These are phyloP conservation scores for Stratiomys singularior DNA, from an alignment of 2,888 invertebrate genomes.

Conservation along the genomic window DNA sequence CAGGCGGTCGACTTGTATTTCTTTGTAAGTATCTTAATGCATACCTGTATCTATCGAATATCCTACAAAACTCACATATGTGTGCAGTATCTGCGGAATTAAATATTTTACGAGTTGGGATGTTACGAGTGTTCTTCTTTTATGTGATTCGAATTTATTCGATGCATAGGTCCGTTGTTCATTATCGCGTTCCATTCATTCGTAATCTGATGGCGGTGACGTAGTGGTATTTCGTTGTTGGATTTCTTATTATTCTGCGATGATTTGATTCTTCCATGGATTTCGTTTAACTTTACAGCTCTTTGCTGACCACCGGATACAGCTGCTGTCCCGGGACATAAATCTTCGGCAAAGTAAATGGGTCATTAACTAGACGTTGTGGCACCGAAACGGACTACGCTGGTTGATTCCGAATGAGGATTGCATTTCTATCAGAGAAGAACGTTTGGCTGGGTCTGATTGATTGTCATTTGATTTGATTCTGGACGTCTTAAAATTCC, in stretches of 20 bases:
- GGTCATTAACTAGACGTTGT: slow-evolving; percentile 30
- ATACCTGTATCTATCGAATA: neutral
- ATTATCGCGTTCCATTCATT: slow-evolving; percentile 21
- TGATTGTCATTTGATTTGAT: neutral
- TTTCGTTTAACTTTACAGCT: neutral
- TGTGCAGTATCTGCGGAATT: neutral
- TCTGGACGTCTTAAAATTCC: slow-evolving; percentile 2
- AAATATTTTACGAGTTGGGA: slow-evolving; percentile 9
- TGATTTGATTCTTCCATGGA: slow-evolving; percentile 3
- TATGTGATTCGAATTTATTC: slow-evolving; percentile 18
- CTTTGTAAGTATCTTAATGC: slow-evolving; percentile 74
- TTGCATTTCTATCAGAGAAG: neutral
- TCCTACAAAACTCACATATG: neutral
- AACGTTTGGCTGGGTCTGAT: neutral
- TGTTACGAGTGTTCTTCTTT: neutral
- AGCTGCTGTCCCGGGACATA: slow-evolving; percentile 33
- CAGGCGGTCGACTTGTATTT: slow-evolving; percentile 79
- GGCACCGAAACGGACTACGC: neutral
- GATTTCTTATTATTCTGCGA: neutral
- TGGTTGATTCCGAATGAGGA: neutral
- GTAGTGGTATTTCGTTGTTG: slow-evolving; percentile 24
- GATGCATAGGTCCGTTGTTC: neutral
- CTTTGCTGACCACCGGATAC: slow-evolving; percentile 37
- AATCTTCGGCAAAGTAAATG: slow-evolving; percentile 40
- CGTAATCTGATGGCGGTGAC: slow-evolving; percentile 35